phyloP scores from a whole-genome alignment of 2,888 invertebrate genomes.

The Andrena flavipes region DNA sequence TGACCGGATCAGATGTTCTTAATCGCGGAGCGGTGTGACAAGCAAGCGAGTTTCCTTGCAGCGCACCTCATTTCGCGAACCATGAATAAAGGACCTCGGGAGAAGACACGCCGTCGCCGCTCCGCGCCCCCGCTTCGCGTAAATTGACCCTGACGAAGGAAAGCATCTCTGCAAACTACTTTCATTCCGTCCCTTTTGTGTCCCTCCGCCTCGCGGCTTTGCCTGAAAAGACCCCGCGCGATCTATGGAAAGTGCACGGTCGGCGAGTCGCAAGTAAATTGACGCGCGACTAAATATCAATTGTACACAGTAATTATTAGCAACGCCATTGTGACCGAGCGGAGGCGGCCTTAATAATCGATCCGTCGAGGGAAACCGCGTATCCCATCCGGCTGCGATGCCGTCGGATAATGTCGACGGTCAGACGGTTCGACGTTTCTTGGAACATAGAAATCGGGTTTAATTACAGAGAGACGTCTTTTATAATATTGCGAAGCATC shows the following conservation, averaged over 20 bases:
- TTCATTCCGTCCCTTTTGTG: conserved; percentile 48
- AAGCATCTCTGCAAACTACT: conserved; percentile 67
- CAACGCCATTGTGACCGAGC: conserved; percentile 62
- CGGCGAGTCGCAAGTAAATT: conserved; percentile 52
- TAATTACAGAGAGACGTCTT: conserved; percentile 39
- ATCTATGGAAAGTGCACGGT: conserved; percentile 59
- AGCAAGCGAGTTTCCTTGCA: conserved; percentile 32
- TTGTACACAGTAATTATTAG: conserved; percentile 67
- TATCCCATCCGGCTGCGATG: conserved; percentile 29
- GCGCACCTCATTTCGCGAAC: conserved; percentile 42
- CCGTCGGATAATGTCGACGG: conserved; percentile 12
- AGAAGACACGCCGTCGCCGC: conserved; percentile 23
- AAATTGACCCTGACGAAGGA: conserved; percentile 69
- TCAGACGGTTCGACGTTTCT: conserved; percentile 8
- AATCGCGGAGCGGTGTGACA: conserved; percentile 31
- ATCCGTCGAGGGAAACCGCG: conserved; percentile 43
- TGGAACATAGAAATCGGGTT: conserved; percentile 33
- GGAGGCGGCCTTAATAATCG: conserved; percentile 53
- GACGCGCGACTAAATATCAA: conserved; percentile 54
- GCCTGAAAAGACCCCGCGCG: conserved; percentile 41
- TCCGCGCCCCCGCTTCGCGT: conserved; percentile 46
- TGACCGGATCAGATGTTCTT: conserved; percentile 43
- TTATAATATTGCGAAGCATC: background rate
- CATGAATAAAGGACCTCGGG: conserved; percentile 42
- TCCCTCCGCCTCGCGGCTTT: conserved; percentile 21